A percentile compares a stretch with the other conserved stretches of the same genome.
These are phyloP conservation scores for Pelobates cultripes DNA, from an alignment of 2,797 vertebrate genomes.

Conservation along the genomic window DNA sequence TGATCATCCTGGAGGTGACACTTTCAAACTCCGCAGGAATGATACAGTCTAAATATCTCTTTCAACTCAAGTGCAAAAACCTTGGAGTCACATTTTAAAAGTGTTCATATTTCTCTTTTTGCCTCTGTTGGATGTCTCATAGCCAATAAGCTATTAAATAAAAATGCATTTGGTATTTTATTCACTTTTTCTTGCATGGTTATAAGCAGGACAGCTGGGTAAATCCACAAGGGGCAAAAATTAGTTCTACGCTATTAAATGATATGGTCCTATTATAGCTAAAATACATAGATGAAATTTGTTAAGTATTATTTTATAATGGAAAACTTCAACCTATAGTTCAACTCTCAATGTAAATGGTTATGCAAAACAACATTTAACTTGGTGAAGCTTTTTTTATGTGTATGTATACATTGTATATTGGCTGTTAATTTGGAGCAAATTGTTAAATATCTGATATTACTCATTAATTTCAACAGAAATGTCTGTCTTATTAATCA, in stretches of 20 bases:
- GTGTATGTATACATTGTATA: no score
- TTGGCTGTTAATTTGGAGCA: no score
- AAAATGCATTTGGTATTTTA: slow-evolving; percentile 27
- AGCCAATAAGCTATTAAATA: slow-evolving; percentile 44
- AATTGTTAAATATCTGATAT: no score
- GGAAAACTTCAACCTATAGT: slow-evolving; percentile 7
- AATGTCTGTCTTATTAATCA: no score
- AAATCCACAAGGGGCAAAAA: slow-evolving; percentile 28
- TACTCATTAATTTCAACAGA: no score
- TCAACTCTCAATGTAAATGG: background rate
- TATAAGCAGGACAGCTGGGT: slow-evolving; percentile 29
- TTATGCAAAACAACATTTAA: slow-evolving; percentile 6
- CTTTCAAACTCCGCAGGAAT: slow-evolving; percentile 52
- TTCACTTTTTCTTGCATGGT: slow-evolving; percentile 33
- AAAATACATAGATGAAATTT: slow-evolving; percentile 8
- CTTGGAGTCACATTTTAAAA: slow-evolving; percentile 44
- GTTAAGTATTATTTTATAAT: slow-evolving; percentile 6
- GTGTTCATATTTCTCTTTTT: slow-evolving; percentile 50
- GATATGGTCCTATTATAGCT: slow-evolving; percentile 31
- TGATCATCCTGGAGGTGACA: slow-evolving; percentile 56
- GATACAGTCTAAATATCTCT: slow-evolving; percentile 56
- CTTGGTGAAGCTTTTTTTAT: background rate
- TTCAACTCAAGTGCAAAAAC: slow-evolving; percentile 53
- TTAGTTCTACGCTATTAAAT: slow-evolving; percentile 44
- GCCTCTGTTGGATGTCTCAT: slow-evolving; percentile 37